These are phyloP conservation scores for Pseudachorutes palmiensis DNA, from an alignment of 1,140 invertebrate genomes.

Conservation along the genomic window DNA sequence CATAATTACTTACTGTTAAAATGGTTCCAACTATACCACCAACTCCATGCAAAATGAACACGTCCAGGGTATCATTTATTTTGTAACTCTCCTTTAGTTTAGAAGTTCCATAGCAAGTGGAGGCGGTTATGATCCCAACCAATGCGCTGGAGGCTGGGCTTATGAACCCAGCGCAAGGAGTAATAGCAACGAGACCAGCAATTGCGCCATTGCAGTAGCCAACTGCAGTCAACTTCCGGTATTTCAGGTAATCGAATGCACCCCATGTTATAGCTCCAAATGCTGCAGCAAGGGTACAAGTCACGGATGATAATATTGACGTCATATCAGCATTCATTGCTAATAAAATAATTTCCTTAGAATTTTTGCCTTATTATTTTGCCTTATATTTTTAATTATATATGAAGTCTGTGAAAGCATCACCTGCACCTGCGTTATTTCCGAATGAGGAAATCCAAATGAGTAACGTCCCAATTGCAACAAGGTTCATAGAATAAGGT, in stretches of 20 bases:
- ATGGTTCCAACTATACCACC: constrained; percentile 13
- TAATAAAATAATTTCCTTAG: not conserved
- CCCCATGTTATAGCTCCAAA: constrained; percentile 9
- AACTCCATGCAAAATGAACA: constrained; percentile 13
- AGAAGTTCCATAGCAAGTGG: not conserved
- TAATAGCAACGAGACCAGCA: not conserved
- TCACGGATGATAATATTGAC: not conserved
- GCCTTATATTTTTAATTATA: too few relatives aligned
- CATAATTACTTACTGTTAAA: constrained; percentile 3
- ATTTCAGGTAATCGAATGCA: not conserved
- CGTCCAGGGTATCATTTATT: constrained; percentile 7
- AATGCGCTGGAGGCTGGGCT: not conserved
- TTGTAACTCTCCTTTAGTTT: not conserved
- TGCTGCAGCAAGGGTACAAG: not conserved
- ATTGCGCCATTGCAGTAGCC: constrained; percentile 12
- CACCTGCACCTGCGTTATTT: constrained; percentile 1
- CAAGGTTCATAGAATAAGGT: not conserved
- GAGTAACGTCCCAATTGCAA: constrained; percentile 6
- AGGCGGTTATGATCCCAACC: not conserved
- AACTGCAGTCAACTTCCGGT: not conserved
- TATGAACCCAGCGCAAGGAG: constrained; percentile 1
- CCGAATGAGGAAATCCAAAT: constrained; percentile 14
- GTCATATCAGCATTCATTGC: not conserved
- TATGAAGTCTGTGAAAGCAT: not conserved
- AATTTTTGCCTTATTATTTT: not conserved